Evolutionary conservation across 2,113 vertebrate species (phyloP), one percentile per base, ranked within the genome.

Genomic region (Cettia cetti): DNA sequence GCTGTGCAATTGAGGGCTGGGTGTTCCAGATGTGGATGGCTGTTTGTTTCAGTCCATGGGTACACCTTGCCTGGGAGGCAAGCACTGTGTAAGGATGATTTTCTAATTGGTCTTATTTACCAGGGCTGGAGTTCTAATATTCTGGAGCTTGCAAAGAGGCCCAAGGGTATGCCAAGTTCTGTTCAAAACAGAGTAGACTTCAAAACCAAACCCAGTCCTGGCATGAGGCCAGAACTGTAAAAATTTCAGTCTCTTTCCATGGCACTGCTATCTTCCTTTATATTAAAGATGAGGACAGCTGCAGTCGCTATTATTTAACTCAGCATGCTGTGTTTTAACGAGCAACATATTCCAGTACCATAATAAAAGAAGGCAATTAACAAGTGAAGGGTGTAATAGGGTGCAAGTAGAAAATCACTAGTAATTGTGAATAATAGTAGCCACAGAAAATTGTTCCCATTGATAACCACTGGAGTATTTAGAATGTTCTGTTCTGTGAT

Each of bases 361-460:
- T 80, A 80, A 74, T 80, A 63, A 79, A 80, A 83, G 77, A 86
- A 31, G 30, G 50, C 31, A 94, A 59, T 95, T 97, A 92, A 23
- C 49, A 86, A 86, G 79, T 49, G 71, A 93, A 88, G 44, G 26
- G 42, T 35, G 1, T 92, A 81, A 88, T 66, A 87, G 45, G n/a
- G 71, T 92, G 75, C 82, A 94, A 94, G 68, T 26, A 96, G 85
- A 91, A 96, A 97, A 96, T 93, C 64, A 56, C 60, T 66, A 37
- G 78, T 94, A 95, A 94, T 93, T 91, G 52, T 72, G 78, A 91
- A 26, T 95, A 96, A 94, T 88, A 50, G 64, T 66, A 74, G 59
- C 27, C 39, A 31, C 40, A 78, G 78, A 70, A 90, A 97, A 92
- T 96, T 64, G 92, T 90, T 90, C 64, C 60, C 24, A 35, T 22